phyloP scores from a whole-genome alignment of 2,888 invertebrate genomes.

The Rhaphigaster nebulosa region DNA sequence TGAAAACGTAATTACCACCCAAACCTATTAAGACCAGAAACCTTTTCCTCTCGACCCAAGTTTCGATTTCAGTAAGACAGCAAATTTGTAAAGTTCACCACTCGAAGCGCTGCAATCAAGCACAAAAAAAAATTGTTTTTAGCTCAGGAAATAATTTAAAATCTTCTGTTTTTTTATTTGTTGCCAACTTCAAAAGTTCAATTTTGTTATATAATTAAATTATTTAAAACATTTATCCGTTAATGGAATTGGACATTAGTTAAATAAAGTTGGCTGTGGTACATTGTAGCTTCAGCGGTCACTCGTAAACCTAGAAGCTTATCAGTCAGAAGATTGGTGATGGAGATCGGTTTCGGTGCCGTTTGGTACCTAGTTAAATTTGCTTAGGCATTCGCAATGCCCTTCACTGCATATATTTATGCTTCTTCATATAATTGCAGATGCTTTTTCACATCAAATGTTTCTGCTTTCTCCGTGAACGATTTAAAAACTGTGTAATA shows the following conservation, averaged over 20 bases:
- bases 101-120: slow-evolving; percentile 57
- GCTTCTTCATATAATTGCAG: not conserved
- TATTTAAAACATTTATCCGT: not conserved
- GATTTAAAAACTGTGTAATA: not conserved
- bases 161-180: not conserved
- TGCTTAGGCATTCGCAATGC: slow-evolving; percentile 40
- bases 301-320: not conserved
- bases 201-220: not conserved
- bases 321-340: not conserved
- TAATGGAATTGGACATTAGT: not conserved
- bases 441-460: not conserved
- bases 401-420: not conserved
- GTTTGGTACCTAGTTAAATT: not conserved
- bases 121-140: not conserved
- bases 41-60: slow-evolving; percentile 56
- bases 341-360: not conserved
- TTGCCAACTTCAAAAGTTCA: not conserved
- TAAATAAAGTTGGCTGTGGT: slow-evolving; percentile 35
- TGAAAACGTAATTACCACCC: not conserved
- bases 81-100: slow-evolving; percentile 62
- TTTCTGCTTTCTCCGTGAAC: not conserved
- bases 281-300: not conserved
- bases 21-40: slow-evolving; percentile 38
- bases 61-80: slow-evolving; percentile 59
- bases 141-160: not conserved